A percentile compares a stretch with the other conserved stretches of the same genome.
Conservation (phyloP, 2,113 vertebrate species). For the Tragulus kanchil region DNA sequence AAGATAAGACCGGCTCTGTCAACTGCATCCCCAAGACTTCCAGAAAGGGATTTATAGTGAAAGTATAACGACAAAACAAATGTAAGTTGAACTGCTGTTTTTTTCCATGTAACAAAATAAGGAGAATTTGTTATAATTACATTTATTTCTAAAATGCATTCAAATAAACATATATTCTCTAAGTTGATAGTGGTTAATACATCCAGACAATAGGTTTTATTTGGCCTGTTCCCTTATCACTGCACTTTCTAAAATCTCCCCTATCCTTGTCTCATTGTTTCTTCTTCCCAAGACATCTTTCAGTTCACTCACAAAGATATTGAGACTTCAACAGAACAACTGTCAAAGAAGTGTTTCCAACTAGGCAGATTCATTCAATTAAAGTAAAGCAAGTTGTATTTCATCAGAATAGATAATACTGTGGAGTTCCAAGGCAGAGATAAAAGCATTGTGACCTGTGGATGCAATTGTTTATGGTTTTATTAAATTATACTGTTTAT, state of each 20-base stretch:
- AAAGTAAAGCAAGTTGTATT: conserved; percentile 69
- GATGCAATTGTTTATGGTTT: conserved; percentile 50
- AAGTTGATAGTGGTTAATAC: neutral
- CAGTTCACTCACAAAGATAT: conserved; percentile 11
- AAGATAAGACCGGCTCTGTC: conserved; percentile 14
- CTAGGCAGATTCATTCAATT: conserved; percentile 60
- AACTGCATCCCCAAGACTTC: neutral
- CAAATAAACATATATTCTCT: neutral
- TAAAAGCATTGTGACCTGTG: conserved; percentile 59
- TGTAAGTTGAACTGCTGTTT: neutral
- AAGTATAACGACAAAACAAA: neutral
- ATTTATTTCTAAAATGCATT: neutral
- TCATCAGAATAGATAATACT: conserved; percentile 38
- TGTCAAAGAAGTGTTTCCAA: conserved; percentile 50
- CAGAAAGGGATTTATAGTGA: neutral
- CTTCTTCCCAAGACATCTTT: conserved; percentile 47
- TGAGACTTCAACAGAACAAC: conserved; percentile 36
- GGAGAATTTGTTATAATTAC: conserved; percentile 5
- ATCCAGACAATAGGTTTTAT: neutral
- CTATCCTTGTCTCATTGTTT: neutral
- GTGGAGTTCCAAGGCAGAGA: conserved; percentile 60
- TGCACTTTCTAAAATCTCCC: neutral
- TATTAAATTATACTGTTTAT: conserved; percentile 73
- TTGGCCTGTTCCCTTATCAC: neutral
- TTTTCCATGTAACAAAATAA: neutral